Percentiles rank a stretch among this genome's conserved stretches.
These are phyloP conservation scores for Danionella dracula DNA, from an alignment of 2,797 vertebrate genomes.

Conservation along the genomic window DNA sequence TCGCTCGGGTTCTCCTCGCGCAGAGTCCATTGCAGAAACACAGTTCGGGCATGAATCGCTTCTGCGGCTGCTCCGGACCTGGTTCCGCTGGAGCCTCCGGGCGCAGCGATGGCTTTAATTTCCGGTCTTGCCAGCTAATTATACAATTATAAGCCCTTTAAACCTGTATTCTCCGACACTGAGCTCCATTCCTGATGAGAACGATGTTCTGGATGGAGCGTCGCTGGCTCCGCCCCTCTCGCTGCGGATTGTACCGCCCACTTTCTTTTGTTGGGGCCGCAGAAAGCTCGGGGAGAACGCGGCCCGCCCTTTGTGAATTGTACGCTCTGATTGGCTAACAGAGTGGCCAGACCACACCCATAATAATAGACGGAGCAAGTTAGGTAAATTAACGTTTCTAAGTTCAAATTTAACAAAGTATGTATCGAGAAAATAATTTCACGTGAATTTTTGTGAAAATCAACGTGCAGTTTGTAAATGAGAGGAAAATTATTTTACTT, in stretches of 20 bases:
- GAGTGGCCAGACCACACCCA: slow-evolving; percentile 24
- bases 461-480: too few relatives aligned
- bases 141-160: fast-evolving
- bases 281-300: slow-evolving; percentile 44
- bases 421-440: too few relatives aligned
- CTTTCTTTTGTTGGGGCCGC: slow-evolving; percentile 69
- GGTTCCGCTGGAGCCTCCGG: slow-evolving; percentile 37
- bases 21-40: slow-evolving; percentile 54
- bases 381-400: too few relatives aligned
- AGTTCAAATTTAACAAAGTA: too few relatives aligned
- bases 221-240: slow-evolving; percentile 50
- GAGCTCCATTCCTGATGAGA: background rate
- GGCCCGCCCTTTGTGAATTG: slow-evolving; percentile 33
- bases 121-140: too few relatives aligned
- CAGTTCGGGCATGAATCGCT: slow-evolving; percentile 59
- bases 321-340: slow-evolving; percentile 45
- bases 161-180: background rate
- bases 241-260: slow-evolving; percentile 65
- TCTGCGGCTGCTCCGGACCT: slow-evolving; percentile 48
- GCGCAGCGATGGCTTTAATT: background rate
- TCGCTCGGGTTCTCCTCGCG: slow-evolving; percentile 53
- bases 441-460: too few relatives aligned
- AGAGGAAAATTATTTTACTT: too few relatives aligned
- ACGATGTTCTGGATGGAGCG: background rate
- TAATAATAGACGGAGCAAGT: too few relatives aligned